phyloP scores from a whole-genome alignment of 2,888 invertebrate genomes.

The Eulithis testata region DNA sequence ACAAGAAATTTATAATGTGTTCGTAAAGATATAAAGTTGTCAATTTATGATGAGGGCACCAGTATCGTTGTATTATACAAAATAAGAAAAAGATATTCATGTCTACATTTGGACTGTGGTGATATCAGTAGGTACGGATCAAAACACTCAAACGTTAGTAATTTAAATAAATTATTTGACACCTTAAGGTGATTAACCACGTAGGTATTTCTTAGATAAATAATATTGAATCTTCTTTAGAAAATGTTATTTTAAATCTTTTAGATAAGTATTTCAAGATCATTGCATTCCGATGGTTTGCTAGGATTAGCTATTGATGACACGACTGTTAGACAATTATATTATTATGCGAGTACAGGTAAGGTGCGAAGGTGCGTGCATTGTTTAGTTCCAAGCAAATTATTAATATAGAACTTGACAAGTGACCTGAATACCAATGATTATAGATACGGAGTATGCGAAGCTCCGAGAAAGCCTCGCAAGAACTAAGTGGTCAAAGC shows the following conservation, averaged over 20 bases:
- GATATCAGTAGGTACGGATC: conserved; percentile 26
- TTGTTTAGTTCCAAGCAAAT: conserved; percentile 7
- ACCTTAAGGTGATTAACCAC: conserved; percentile 31
- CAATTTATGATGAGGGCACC: conserved; percentile 46
- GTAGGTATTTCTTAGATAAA: conserved; percentile 12
- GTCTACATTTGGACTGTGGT: conserved; percentile 34
- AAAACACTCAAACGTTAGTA: conserved; percentile 26
- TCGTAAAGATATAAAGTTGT: conserved; percentile 46
- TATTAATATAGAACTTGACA: conserved; percentile 25
- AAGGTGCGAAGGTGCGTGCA: background rate
- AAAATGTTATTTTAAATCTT: background rate
- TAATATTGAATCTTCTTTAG: conserved; percentile 11
- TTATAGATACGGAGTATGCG: conserved; percentile 38
- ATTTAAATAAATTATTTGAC: conserved; percentile 37
- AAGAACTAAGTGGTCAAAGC: conserved; percentile 42
- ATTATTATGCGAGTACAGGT: background rate
- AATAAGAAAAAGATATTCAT: conserved; percentile 39
- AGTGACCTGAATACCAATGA: conserved; percentile 36
- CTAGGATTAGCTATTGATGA: too few relatives aligned
- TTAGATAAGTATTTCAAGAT: too few relatives aligned
- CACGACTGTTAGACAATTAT: background rate
- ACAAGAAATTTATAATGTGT: conserved; percentile 42
- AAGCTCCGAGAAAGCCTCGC: conserved; percentile 34
- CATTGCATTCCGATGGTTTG: background rate
- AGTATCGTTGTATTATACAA: conserved; percentile 37